Conservation (phyloP, 2,113 vertebrate genomes). For the Passerina amoena region DNA sequence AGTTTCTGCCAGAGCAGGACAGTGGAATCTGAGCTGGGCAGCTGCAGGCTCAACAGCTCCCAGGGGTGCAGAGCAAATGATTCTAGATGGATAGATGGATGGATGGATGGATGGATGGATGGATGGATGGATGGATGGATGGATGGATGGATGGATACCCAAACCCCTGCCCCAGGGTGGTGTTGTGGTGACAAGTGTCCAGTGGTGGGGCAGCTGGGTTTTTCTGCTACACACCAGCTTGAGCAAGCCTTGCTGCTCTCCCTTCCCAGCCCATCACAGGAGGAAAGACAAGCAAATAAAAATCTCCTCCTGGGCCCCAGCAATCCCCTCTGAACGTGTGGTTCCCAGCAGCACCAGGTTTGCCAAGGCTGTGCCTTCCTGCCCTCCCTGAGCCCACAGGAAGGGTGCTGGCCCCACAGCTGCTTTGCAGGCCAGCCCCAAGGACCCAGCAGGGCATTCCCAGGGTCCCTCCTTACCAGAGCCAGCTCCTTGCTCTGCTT, state of each 20-base stretch:
- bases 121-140: neutral
- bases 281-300: neutral
- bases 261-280: neutral
- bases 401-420: neutral
- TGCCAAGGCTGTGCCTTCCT: neutral
- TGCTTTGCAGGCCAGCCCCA: neutral
- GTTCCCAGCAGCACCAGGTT: neutral
- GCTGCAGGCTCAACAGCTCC: neutral
- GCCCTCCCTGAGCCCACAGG: neutral
- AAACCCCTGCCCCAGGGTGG: neutral
- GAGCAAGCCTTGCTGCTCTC: neutral
- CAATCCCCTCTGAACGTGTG: neutral
- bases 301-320: neutral
- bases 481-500: constrained; percentile 86
- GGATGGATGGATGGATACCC: neutral
- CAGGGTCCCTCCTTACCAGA: constrained; percentile 73
- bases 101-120: neutral
- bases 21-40: neutral
- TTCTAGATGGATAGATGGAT: neutral
- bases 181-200: neutral
- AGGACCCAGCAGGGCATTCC: neutral
- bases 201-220: neutral
- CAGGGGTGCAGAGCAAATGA: neutral
- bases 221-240: neutral
- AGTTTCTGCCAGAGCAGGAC: neutral